Base-by-base conservation (phyloP, 2,888 invertebrate species). In the Pelosia muscerda region DNA sequence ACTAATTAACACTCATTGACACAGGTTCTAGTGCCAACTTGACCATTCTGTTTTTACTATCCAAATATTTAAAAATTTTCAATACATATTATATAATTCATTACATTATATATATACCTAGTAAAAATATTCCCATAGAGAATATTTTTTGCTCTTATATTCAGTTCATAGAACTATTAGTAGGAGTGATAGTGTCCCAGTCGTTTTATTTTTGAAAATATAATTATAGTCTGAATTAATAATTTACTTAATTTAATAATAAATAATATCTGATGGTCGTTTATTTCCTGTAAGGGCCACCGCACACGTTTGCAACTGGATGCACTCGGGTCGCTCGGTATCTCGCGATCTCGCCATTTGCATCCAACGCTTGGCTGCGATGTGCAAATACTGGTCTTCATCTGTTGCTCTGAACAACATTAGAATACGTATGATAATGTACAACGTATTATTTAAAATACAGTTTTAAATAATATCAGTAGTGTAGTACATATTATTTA, bases 331-430 rank as follows among this genome's bases (percentile, higher is more conserved):
- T 86, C 84, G 82, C 81, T 74, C 69, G 67, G 81, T 90, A 91
- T 91, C 90, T 86, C 76, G 78, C 84, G 81, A 91, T 91, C 91
- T 87, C 72, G 81, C 82, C 88, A 91, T 91, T 91, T 91, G 91
- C 91, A 91, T 91, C 84, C 90, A 86, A 84, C 86, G 81, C 86
- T 84, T 69, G 84, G 84, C 53, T 26, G 87, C 88, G 81, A 73
- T 74, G 75, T 72, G 66, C 80, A 77, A 88, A 87, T 69, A 67
- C 62, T 57, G 54, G 63, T 70, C 28, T 10, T 9, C 19, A 23
- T 63, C 56, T 63, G 65, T 57, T 64, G 71, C 70, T 70, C 68
- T 66, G 60, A 76, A 68, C 56, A 25, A n/a, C 55, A 72, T 68
- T 68, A 25, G 38, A 13, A 38, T 6, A 42, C 5, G 19, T n/a